A percentile compares a stretch with the other conserved stretches of the same genome.
Conservation (phyloP, 2,113 vertebrate genomes). For the Dipodomys ordii region DNA sequence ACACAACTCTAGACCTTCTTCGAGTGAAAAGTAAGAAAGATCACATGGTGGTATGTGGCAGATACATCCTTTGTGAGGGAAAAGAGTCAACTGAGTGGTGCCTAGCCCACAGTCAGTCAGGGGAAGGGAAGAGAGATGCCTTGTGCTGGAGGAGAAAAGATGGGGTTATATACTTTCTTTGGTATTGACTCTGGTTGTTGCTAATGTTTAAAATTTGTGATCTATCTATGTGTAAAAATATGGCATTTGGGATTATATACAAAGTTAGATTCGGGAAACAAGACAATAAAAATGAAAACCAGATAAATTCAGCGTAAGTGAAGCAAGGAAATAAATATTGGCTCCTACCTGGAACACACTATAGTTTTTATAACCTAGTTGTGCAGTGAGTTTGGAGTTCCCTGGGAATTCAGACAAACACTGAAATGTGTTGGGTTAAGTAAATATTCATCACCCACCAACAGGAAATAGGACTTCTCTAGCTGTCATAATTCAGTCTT, state of each 20-base stretch:
- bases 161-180: not conserved
- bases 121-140: too few relatives aligned
- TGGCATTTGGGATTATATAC: not conserved
- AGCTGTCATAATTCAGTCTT: not conserved
- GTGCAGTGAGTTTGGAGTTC: slow-evolving; percentile 10
- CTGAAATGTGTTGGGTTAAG: slow-evolving; percentile 11
- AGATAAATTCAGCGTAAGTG: slow-evolving; percentile 36
- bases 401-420: slow-evolving; percentile 3
- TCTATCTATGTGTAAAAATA: not conserved
- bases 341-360: not conserved
- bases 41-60: rapidly evolving
- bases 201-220: not conserved
- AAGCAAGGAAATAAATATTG: not conserved
- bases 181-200: not conserved
- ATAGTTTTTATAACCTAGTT: not conserved
- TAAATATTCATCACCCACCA: slow-evolving; percentile 4
- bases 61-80: not conserved
- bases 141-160: not conserved
- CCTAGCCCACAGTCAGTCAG: too few relatives aligned
- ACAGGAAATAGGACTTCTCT: slow-evolving; percentile 7
- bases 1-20: slow-evolving; percentile 5
- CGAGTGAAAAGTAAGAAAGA: not conserved
- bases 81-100: too few relatives aligned
- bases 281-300: slow-evolving; percentile 43
- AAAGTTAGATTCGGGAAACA: slow-evolving; percentile 37